phyloP scores from a whole-genome alignment of 2,113 vertebrate genomes.

The Onychostoma macrolepis region DNA sequence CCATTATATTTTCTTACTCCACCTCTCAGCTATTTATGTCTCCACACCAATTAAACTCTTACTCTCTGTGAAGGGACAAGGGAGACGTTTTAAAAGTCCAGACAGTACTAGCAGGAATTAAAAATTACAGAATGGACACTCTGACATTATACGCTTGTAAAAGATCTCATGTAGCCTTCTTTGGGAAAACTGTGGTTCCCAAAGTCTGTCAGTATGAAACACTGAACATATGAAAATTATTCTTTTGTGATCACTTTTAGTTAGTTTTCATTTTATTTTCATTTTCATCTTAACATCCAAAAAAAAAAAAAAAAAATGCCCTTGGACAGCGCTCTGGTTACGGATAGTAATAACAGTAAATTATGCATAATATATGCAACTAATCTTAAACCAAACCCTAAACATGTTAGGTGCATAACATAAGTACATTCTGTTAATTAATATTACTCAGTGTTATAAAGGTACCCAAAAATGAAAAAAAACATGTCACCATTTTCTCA shows the following conservation, averaged over 20 bases:
- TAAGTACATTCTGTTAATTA: not conserved
- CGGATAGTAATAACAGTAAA: not conserved
- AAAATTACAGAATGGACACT: slow-evolving; percentile 13
- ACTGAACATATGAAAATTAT: not conserved
- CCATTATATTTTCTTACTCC: slow-evolving; percentile 26
- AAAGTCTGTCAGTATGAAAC: not conserved
- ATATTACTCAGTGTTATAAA: not conserved
- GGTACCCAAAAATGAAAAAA: not conserved
- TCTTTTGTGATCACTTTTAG: not conserved
- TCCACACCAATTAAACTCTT: slow-evolving; percentile 61
- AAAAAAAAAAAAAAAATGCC: too few relatives aligned
- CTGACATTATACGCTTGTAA: not conserved
- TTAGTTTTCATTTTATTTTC: not conserved
- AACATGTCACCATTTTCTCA: not conserved
- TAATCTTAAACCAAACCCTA: not conserved
- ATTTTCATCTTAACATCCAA: not conserved
- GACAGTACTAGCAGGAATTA: slow-evolving; percentile 22
- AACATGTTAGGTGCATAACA: too few relatives aligned
- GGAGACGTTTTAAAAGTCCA: slow-evolving; percentile 16
- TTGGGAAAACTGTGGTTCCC: not conserved
- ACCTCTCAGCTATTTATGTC: slow-evolving; percentile 52
- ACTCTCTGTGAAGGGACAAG: slow-evolving; percentile 23
- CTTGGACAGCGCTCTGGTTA: not conserved
- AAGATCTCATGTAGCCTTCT: not conserved
- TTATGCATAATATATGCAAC: not conserved